phyloP scores from a whole-genome alignment of 2,113 vertebrate genomes.

The Chamaea fasciata region DNA sequence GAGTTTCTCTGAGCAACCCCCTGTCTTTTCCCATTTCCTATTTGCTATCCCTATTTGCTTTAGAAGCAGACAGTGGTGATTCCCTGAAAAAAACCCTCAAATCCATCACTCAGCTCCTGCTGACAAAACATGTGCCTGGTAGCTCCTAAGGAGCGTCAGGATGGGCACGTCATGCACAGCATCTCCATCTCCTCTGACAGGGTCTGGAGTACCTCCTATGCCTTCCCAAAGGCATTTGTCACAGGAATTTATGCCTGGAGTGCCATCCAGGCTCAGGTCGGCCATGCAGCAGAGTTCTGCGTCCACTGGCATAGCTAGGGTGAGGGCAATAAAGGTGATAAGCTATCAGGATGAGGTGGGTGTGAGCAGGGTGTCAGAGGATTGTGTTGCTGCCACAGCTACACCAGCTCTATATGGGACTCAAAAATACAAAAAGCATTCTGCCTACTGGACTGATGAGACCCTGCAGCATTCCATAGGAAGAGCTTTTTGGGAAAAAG shows the following conservation, averaged over 20 bases:
- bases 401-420: neutral
- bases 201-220: neutral
- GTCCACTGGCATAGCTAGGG: neutral
- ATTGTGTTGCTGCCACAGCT: neutral
- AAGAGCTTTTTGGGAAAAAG: neutral
- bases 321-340: neutral
- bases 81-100: neutral
- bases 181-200: neutral
- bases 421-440: neutral
- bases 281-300: neutral
- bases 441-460: neutral
- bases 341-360: rapidly evolving
- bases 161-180: neutral
- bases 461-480: neutral
- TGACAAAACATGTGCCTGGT: neutral
- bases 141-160: neutral
- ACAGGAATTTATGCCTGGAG: neutral
- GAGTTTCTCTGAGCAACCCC: neutral
- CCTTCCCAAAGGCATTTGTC: neutral
- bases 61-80: neutral
- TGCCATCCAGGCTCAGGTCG: neutral
- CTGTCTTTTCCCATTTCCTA: neutral
- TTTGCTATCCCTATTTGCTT: neutral
- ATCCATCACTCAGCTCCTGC: neutral
- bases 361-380: neutral